Percentiles rank a stretch among this genome's conserved stretches.
Conservation (phyloP, 2,888 invertebrate genomes). For the Platerodrilus igneus region DNA sequence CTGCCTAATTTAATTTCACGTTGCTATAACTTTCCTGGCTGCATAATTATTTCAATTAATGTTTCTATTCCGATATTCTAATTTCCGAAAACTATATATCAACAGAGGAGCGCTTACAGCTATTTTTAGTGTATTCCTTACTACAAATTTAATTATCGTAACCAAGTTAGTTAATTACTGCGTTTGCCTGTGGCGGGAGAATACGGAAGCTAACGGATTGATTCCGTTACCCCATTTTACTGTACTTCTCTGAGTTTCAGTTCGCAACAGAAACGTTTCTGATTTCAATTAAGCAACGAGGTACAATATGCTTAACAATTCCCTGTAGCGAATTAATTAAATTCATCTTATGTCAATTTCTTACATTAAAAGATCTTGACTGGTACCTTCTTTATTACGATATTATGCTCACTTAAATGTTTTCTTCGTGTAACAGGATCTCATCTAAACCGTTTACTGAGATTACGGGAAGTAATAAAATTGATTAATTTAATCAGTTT, state of each 20-base stretch:
- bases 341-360: conserved; percentile 14
- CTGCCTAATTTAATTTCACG: too few species aligned
- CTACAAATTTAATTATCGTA: conserved; percentile 45
- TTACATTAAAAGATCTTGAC: too few species aligned
- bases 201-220: conserved; percentile 31
- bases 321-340: conserved; percentile 16
- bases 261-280: conserved; percentile 20
- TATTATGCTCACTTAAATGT: too few species aligned
- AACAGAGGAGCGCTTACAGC: conserved; percentile 36
- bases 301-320: conserved; percentile 16
- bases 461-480: too few species aligned
- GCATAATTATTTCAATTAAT: conserved; percentile 21
- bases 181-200: conserved; percentile 31
- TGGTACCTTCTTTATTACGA: too few species aligned
- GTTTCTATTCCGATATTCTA: conserved; percentile 31
- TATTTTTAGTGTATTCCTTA: conserved; percentile 43
- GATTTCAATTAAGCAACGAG: conserved; percentile 22
- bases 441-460: too few species aligned
- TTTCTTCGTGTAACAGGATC: too few species aligned
- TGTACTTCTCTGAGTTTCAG: conserved; percentile 16
- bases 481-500: too few species aligned
- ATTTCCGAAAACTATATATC: conserved; percentile 36
- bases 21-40: too few species aligned
- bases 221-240: conserved; percentile 25
- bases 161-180: conserved; percentile 43